A percentile compares a stretch with the other conserved stretches of the same genome.
Evolutionary conservation across 2,797 vertebrate genomes (phyloP).

Genomic region (Allobates femoralis): DNA sequence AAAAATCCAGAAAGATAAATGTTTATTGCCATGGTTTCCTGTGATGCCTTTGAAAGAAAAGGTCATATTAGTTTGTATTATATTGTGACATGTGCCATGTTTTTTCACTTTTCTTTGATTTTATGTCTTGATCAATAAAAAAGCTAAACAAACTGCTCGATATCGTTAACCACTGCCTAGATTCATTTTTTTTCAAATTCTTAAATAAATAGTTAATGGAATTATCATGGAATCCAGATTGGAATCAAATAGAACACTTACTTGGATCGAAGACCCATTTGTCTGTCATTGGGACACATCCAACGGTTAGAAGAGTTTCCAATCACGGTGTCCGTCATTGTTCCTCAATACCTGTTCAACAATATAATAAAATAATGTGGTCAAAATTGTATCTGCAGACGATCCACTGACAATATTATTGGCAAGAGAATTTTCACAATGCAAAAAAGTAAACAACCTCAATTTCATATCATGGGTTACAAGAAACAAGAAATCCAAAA

Average conservation of each 20-base stretch:
- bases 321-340: slow-evolving; percentile 79
- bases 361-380: background rate
- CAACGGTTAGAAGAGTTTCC: slow-evolving; percentile 75
- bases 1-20: too few species aligned
- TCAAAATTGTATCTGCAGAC: background rate
- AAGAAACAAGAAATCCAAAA: too few species aligned
- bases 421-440: too few species aligned
- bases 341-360: slow-evolving; percentile 13
- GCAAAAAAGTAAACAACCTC: too few species aligned
- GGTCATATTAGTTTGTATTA: background rate
- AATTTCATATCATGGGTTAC: background rate
- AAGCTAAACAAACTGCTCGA: background rate
- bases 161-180: background rate
- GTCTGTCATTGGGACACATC: slow-evolving; percentile 76
- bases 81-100: background rate
- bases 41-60: background rate
- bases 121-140: background rate
- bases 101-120: background rate
- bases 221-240: background rate
- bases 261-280: slow-evolving; percentile 75
- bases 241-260: slow-evolving; percentile 65
- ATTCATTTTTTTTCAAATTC: background rate
- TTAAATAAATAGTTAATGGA: background rate
- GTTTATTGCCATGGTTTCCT: background rate
- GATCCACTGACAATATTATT: background rate